A percentile compares a stretch with the other conserved stretches of the same genome.
Evolutionary conservation across 1,140 invertebrate species (phyloP).

Genomic region (Philopotamus ludificatus): DNA sequence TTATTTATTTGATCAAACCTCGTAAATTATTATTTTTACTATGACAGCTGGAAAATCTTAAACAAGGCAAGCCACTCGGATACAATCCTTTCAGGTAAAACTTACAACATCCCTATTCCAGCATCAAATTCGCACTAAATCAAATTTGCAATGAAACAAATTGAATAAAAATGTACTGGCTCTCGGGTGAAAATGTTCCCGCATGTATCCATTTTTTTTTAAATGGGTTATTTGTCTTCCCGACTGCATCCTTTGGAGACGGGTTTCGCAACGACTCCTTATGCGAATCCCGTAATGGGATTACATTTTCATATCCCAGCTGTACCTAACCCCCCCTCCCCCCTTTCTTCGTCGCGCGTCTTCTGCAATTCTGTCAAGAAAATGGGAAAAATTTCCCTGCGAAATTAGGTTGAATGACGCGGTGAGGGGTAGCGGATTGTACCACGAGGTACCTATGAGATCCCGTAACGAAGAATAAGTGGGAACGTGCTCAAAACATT

Average conservation of each 20-base stretch:
- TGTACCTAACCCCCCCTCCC: neutral
- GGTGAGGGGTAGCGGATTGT: neutral
- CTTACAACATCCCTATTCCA: too few relatives aligned
- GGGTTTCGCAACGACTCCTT: neutral
- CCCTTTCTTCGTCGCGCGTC: neutral
- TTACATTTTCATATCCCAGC: conserved; percentile 25
- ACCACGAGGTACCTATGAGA: neutral
- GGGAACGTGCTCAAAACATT: conserved; percentile 16
- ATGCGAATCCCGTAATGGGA: conserved; percentile 19
- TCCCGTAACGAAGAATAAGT: conserved; percentile 21
- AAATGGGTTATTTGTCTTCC: neutral
- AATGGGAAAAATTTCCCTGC: conserved; percentile 4
- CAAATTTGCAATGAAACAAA: too few relatives aligned
- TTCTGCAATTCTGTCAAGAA: conserved; percentile 18
- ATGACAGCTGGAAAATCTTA: too few relatives aligned
- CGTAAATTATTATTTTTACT: too few relatives aligned
- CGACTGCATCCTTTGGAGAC: neutral
- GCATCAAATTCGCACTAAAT: too few relatives aligned
- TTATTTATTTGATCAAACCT: too few relatives aligned
- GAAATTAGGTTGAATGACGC: conserved; percentile 8
- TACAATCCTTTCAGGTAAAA: too few relatives aligned
- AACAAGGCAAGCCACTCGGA: too few relatives aligned
- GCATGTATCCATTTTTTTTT: neutral
- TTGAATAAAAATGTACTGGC: too few relatives aligned
- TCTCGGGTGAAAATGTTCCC: too few relatives aligned